A percentile compares a stretch with the other conserved stretches of the same genome.
These are phyloP conservation scores for Pelodiscus sinensis DNA, from an alignment of 2,113 vertebrate species.

Conservation along the genomic window DNA sequence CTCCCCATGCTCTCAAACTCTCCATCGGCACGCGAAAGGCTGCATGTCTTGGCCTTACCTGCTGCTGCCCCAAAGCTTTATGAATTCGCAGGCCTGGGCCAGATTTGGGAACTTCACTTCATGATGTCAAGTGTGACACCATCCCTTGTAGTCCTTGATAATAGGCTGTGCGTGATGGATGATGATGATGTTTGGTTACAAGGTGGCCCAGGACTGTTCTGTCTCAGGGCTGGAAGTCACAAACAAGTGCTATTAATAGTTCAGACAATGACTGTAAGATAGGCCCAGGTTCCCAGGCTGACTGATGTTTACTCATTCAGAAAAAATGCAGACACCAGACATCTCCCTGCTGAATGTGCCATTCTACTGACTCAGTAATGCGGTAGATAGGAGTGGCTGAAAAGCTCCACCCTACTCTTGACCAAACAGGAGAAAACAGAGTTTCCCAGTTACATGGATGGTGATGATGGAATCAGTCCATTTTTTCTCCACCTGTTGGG, in stretches of 20 bases:
- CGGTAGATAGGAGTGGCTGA: neutral
- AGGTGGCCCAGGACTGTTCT: neutral
- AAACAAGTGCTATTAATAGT: neutral
- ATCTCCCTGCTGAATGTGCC: neutral
- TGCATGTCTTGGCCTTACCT: no score
- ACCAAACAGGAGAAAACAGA: neutral
- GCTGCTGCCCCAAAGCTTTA: neutral
- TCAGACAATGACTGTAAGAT: neutral
- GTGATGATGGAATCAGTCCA: neutral
- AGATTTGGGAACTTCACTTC: neutral
- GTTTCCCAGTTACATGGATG: neutral
- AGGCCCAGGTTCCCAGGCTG: neutral
- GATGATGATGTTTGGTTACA: neutral
- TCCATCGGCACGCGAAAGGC: no score
- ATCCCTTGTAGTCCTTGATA: neutral
- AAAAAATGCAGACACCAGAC: neutral
- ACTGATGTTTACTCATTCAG: neutral
- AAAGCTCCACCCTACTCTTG: neutral
- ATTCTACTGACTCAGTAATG: neutral
- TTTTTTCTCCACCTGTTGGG: neutral
- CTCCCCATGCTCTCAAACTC: no score
- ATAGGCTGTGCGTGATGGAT: neutral
- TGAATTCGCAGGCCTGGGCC: neutral
- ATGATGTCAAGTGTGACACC: neutral
- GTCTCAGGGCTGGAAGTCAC: neutral